phyloP scores from a whole-genome alignment of 2,888 invertebrate species.

The Lycocerus yunnanus region DNA sequence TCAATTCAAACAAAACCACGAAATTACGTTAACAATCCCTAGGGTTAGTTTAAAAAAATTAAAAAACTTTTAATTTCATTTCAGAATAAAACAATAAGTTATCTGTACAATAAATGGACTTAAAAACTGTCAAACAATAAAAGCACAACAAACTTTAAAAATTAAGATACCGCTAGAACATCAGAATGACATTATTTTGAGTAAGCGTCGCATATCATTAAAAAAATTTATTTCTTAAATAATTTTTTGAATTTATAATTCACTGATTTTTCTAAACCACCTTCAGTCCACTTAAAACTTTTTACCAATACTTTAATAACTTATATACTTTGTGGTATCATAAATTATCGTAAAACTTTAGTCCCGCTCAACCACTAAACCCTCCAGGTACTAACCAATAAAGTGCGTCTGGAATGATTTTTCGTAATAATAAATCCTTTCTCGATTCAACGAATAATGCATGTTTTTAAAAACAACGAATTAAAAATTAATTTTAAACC shows the following conservation, averaged over 20 bases:
- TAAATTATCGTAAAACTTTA: constrained; percentile 4
- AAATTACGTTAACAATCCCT: neutral
- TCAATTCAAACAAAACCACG: neutral
- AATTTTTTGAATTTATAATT: constrained; percentile 8
- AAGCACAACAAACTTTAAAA: neutral
- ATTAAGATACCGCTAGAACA: neutral
- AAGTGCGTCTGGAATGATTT: constrained; percentile 9
- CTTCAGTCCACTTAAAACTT: constrained; percentile 13
- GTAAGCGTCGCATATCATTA: neutral
- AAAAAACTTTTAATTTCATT: neutral
- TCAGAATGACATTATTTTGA: neutral
- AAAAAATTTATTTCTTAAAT: neutral
- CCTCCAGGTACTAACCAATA: neutral
- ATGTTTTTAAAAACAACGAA: constrained; percentile 7
- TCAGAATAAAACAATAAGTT: neutral
- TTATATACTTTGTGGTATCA: constrained; percentile 11
- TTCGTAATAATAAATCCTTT: constrained; percentile 14
- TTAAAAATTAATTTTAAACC: constrained; percentile 16
- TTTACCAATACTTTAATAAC: constrained; percentile 12
- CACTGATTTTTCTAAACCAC: constrained; percentile 5
- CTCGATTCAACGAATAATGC: neutral
- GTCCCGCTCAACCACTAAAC: neutral
- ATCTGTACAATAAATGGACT: neutral
- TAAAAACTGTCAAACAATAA: neutral
- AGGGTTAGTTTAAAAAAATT: neutral